phyloP scores from a whole-genome alignment of 2,888 invertebrate species.

The Leptura quadrifasciata region DNA sequence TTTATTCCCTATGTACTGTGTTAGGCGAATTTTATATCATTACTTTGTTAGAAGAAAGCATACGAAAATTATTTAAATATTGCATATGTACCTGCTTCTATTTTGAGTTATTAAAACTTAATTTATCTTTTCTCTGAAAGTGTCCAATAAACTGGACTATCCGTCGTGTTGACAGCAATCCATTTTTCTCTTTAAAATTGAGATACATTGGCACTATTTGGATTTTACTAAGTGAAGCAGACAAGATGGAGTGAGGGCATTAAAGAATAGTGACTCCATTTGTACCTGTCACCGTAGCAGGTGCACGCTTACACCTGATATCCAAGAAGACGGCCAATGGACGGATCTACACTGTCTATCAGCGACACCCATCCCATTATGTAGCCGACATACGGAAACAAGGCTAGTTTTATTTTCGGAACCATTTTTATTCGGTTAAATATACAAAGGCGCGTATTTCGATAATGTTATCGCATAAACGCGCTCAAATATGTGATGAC shows the following conservation, averaged over 20 bases:
- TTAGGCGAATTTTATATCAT: too few relatives aligned
- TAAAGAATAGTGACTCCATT: slow-evolving; percentile 56
- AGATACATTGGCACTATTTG: slow-evolving; percentile 45
- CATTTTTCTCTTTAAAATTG: slow-evolving; percentile 44
- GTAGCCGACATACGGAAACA: slow-evolving; percentile 1
- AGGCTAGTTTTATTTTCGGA: slow-evolving; percentile 24
- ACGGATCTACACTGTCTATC: slow-evolving; percentile 19
- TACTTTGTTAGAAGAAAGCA: too few relatives aligned
- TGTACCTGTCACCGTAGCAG: slow-evolving; percentile 58
- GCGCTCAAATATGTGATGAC: background rate
- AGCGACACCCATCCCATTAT: slow-evolving; percentile 32
- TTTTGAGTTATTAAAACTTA: slow-evolving; percentile 12
- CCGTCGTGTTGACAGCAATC: slow-evolving; percentile 35
- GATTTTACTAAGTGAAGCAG: slow-evolving; percentile 49
- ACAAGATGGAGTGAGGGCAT: slow-evolving; percentile 58
- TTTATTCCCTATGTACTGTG: too few relatives aligned
- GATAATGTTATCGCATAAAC: background rate
- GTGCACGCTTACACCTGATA: slow-evolving; percentile 49
- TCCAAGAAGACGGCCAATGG: slow-evolving; percentile 45
- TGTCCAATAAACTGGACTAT: slow-evolving; percentile 41
- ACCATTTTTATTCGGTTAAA: slow-evolving; percentile 18
- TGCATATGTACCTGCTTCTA: background rate
- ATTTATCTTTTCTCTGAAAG: slow-evolving; percentile 24
- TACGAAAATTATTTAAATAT: too few relatives aligned
- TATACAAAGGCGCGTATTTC: background rate